Conservation (phyloP, 2,797 vertebrate species). For the Acestrorhynchus altus region DNA sequence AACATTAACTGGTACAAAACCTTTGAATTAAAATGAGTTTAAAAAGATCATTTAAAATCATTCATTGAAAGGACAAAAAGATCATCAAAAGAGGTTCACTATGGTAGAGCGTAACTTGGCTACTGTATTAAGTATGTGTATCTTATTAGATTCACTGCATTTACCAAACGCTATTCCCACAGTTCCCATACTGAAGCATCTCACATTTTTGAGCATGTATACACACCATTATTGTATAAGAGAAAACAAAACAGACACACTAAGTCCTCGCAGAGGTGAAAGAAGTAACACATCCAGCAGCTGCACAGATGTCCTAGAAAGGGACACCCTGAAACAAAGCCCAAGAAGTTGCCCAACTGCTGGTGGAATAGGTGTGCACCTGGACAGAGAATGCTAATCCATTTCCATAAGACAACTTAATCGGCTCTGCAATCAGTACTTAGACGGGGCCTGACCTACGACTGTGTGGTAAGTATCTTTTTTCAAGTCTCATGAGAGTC, state of each 20-base stretch:
- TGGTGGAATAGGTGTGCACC: conserved; percentile 13
- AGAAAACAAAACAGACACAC: not conserved
- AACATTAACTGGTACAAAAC: not conserved
- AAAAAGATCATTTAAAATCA: no score
- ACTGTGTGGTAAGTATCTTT: not conserved
- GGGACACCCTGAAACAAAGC: conserved; percentile 4
- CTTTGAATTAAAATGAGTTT: not conserved
- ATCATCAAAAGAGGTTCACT: not conserved
- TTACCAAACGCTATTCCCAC: no score
- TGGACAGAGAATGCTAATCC: conserved; percentile 9
- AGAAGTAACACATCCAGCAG: not conserved
- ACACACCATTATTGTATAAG: not conserved
- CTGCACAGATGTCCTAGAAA: not conserved
- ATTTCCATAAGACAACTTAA: conserved; percentile 23
- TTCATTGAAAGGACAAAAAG: not conserved
- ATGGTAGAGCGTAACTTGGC: not conserved
- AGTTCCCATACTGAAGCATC: no score
- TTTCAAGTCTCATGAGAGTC: not conserved
- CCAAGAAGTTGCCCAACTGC: not conserved
- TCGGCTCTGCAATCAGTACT: not conserved
- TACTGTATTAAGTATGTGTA: no score
- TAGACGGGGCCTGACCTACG: conserved; percentile 6
- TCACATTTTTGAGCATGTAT: not conserved
- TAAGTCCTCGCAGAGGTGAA: not conserved
- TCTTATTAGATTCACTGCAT: no score